Conservation (phyloP, 2,888 invertebrate genomes). For the Polia nebulosa region DNA sequence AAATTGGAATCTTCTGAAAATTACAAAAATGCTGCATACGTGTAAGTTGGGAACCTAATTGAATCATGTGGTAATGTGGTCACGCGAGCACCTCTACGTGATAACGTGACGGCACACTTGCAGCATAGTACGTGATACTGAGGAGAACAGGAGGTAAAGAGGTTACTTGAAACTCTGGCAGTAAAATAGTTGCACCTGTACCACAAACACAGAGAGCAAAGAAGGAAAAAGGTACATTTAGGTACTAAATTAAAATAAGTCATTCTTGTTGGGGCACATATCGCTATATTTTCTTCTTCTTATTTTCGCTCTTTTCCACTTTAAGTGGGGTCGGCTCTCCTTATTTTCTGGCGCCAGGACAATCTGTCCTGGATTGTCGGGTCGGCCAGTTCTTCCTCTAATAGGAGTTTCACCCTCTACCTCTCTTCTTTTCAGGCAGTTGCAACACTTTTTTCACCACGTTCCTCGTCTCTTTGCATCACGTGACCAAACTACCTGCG, state of each 20-base stretch:
- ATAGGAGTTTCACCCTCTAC: no score
- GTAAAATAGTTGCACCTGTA: not conserved
- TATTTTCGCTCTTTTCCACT: no score
- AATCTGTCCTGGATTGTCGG: no score
- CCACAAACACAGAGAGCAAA: not conserved
- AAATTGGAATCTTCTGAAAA: constrained; percentile 6
- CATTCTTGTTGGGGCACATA: not conserved
- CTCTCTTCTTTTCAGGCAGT: no score
- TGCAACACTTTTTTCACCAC: no score
- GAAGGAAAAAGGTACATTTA: not conserved
- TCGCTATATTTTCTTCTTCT: no score
- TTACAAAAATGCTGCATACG: not conserved
- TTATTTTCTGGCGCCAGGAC: no score
- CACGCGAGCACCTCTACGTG: not conserved
- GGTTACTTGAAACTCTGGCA: not conserved
- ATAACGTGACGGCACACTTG: not conserved
- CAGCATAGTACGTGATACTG: not conserved
- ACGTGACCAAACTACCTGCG: no score
- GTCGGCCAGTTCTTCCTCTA: no score
- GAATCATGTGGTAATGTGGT: constrained; percentile 2
- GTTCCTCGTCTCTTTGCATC: no score
- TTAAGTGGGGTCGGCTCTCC: no score
- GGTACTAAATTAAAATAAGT: not conserved
- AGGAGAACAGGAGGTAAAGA: not conserved
- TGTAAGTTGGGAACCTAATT: not conserved